Conservation (phyloP, 2,797 vertebrate species). For the Eupleurogrammus muticus region DNA sequence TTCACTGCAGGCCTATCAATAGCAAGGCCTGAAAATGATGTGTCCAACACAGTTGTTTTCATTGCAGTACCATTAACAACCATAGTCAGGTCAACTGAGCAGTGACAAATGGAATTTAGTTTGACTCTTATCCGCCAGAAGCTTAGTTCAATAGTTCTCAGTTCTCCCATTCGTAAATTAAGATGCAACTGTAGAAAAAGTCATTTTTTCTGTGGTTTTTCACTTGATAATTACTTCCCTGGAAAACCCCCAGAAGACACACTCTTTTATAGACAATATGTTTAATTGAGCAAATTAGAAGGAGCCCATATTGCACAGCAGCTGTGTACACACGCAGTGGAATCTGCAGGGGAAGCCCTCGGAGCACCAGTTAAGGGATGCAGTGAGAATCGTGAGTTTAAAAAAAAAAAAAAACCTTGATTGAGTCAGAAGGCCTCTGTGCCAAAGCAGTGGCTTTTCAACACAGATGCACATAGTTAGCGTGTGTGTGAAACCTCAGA, state of each 20-base stretch:
- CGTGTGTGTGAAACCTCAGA: conserved; percentile 66
- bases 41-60: conserved; percentile 25
- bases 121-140: conserved; percentile 46
- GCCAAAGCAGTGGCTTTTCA: conserved; percentile 73
- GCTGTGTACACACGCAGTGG: conserved; percentile 86
- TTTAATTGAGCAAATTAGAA: conserved; percentile 86
- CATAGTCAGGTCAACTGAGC: conserved; percentile 45
- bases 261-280: conserved; percentile 84
- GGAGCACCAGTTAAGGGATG: conserved; percentile 68
- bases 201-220: conserved; percentile 77
- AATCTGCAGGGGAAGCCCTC: conserved; percentile 80
- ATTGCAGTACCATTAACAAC: conserved; percentile 47
- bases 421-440: conserved; percentile 64
- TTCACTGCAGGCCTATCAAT: conserved; percentile 38
- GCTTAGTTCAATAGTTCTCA: conserved; percentile 47
- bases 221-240: conserved; percentile 83
- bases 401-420: conserved; percentile 46
- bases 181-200: conserved; percentile 68
- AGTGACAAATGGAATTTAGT: conserved; percentile 54
- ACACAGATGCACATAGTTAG: conserved; percentile 74
- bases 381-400: conserved; percentile 57
- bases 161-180: conserved; percentile 57
- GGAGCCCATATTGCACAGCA: conserved; percentile 77
- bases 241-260: conserved; percentile 82
- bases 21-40: conserved; percentile 32